Conservation (phyloP, 2,888 invertebrate species). For the Nephrocerus scutellatus region DNA sequence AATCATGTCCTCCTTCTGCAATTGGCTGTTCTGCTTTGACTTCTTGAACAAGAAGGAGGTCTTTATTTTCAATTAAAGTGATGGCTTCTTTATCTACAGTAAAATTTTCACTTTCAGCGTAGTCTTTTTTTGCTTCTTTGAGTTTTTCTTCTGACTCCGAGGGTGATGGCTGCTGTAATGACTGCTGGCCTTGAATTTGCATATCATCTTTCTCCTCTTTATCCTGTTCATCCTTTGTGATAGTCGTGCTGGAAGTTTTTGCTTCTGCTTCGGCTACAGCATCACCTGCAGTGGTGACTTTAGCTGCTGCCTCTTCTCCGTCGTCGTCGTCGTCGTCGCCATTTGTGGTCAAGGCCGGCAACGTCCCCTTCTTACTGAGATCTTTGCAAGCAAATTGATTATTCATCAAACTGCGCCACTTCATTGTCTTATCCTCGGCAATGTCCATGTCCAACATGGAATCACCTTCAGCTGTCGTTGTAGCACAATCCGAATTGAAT, state of each 20-base stretch:
- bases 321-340: conserved; percentile 1
- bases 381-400: conserved; percentile 46
- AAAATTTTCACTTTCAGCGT: conserved; percentile 3
- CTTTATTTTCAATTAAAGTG: neutral
- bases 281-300: neutral
- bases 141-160: neutral
- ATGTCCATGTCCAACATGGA: conserved; percentile 36
- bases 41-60: neutral
- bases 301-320: conserved; percentile 5
- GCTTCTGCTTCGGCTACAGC: conserved; percentile 6
- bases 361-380: conserved; percentile 30
- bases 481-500: conserved; percentile 41
- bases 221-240: neutral
- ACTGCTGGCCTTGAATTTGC: conserved; percentile 2
- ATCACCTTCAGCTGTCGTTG: conserved; percentile 35
- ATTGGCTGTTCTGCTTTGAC: neutral
- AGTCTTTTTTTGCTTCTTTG: neutral
- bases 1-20: neutral
- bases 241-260: neutral
- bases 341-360: conserved; percentile 1
- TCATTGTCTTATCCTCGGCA: conserved; percentile 45
- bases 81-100: neutral
- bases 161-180: neutral
- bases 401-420: conserved; percentile 46
- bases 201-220: neutral